Base-by-base conservation (phyloP, 2,888 invertebrate species). In the Tiliacea citrago region DNA sequence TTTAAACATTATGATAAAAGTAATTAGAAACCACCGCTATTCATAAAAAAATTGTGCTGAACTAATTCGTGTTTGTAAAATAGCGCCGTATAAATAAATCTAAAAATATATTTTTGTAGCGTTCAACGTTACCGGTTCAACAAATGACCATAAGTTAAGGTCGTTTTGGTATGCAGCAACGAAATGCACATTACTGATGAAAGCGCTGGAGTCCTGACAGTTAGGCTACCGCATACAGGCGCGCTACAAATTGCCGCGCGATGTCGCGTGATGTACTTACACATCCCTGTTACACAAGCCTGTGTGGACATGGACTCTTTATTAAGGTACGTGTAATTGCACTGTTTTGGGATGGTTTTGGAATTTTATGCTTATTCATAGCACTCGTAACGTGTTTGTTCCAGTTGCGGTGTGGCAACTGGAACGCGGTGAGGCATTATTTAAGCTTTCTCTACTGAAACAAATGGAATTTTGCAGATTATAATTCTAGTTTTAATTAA, bases 141-240 rank as follows among this genome's bases (percentile, higher is more conserved):
- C 68, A 79, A 83, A 81, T 79, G 58, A n/a, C 73, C 63, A 72
- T 84, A 80, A 74, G 77, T 66, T 42, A 49, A 42, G 73, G 74
- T 73, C 58, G 68, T 88, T 82, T 87, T 81, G 85, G 83, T 80
- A 85, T 83, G 86, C 79, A 79, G 55, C 79, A 70, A 77, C 24
- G 55, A 84, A 87, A 88, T 83, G 88, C 87, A 82, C 82, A 87
- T 87, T 85, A 88, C 84, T 82, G 86, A 85, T 88, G 87, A 85
- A 83, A 88, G 74, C 80, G 66, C 72, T 77, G 65, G 47, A 42
- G 67, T 71, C 69, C 68, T 75, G 86, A 85, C 85, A 82, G 79
- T 79, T 85, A 72, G 69, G 75, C 73, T 24, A 68, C 66, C 74
- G 65, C 81, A 79, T 68, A 77, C 74, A 66, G 60, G 62, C 76